Evolutionary conservation across 1,140 invertebrate species (phyloP).

Genomic region (Drosophila orosa): DNA sequence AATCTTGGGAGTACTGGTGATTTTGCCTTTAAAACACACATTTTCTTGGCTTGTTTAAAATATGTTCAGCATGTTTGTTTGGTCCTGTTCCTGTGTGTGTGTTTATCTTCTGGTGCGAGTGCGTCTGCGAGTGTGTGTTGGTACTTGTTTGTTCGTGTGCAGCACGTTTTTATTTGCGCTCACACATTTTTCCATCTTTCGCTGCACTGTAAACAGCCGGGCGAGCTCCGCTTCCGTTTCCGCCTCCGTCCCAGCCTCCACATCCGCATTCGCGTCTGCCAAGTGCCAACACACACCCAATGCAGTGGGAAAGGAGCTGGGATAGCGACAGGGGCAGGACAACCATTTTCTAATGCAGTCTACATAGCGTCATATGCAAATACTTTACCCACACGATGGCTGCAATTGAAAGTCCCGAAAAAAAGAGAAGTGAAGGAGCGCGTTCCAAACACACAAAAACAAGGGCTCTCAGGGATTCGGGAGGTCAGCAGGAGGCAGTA

Average conservation of each 20-base stretch:
- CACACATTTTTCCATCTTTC: constrained; percentile 62
- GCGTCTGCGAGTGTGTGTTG: constrained; percentile 2
- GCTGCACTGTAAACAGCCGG: constrained; percentile 49
- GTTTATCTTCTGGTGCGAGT: constrained; percentile 24
- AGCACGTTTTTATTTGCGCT: constrained; percentile 51
- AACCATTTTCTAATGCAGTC: constrained; percentile 51
- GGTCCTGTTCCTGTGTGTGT: constrained; percentile 8
- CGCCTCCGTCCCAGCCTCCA: neutral
- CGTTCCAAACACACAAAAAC: constrained; percentile 11
- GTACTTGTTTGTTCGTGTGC: constrained; percentile 12
- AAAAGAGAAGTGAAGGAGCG: constrained; percentile 25
- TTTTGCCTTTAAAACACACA: constrained; percentile 11
- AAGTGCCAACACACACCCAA: constrained; percentile 41
- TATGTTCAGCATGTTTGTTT: constrained; percentile 14
- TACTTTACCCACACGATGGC: constrained; percentile 55
- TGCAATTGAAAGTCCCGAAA: constrained; percentile 63
- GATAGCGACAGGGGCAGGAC: neutral
- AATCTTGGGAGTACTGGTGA: neutral
- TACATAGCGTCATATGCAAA: constrained; percentile 70
- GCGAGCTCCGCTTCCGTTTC: constrained; percentile 41
- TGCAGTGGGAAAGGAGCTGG: neutral
- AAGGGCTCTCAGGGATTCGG: constrained; percentile 22
- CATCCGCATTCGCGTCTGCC: constrained; percentile 53
- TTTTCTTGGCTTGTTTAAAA: constrained; percentile 12
- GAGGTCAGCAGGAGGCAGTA: neutral